Evolutionary conservation across 2,113 vertebrate genomes (phyloP).

Genomic region (Trichomycterus rosablanca): DNA sequence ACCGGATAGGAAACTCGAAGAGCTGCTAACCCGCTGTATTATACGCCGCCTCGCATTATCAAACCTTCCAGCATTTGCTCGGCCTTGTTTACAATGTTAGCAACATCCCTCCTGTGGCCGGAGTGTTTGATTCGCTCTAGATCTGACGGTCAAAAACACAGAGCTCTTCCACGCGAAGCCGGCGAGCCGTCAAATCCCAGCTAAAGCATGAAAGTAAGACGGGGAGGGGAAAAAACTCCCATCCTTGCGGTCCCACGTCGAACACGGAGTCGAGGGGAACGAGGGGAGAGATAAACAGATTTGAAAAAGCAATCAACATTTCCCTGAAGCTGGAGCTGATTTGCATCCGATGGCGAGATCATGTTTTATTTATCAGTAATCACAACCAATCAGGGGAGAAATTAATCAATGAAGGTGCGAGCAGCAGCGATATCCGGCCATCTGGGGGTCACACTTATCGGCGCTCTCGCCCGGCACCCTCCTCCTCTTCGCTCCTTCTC

Average conservation of each 20-base stretch:
- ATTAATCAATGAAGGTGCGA: conserved; percentile 82
- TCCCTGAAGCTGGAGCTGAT: conserved; percentile 67
- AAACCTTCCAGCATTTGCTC: conserved; percentile 41
- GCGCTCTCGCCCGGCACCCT: conserved; percentile 27
- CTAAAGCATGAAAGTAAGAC: conserved; percentile 46
- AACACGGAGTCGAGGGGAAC: conserved; percentile 63
- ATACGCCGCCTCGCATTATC: conserved; percentile 15
- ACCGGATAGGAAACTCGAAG: too few species aligned
- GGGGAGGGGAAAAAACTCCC: neutral
- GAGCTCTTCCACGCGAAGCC: conserved; percentile 34
- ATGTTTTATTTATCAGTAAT: conserved; percentile 86
- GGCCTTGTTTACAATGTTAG: conserved; percentile 40
- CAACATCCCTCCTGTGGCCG: conserved; percentile 42
- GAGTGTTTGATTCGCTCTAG: conserved; percentile 36
- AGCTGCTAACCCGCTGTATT: neutral
- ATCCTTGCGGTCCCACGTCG: conserved; percentile 47
- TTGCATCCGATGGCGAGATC: conserved; percentile 75
- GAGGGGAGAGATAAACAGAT: conserved; percentile 72
- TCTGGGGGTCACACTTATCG: conserved; percentile 78
- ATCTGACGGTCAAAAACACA: conserved; percentile 42
- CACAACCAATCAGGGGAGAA: conserved; percentile 85
- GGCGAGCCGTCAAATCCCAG: conserved; percentile 40
- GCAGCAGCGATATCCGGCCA: conserved; percentile 78
- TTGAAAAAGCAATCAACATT: conserved; percentile 76
- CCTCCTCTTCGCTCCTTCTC: conserved; percentile 13